A percentile compares a stretch with the other conserved stretches of the same genome.
Conservation (phyloP, 2,888 invertebrate genomes). For the Nemapogon koenigi region DNA sequence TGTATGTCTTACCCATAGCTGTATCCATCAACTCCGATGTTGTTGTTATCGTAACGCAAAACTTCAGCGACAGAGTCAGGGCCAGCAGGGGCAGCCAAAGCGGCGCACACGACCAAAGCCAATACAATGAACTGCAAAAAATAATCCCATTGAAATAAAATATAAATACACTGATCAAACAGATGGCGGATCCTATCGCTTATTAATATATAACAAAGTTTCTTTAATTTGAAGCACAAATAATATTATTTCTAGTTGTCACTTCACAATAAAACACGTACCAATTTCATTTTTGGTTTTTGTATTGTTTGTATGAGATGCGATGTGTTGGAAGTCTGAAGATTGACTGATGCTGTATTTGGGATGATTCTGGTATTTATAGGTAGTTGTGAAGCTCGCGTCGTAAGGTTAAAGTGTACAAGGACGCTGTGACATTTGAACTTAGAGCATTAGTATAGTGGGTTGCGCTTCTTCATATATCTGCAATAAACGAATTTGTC, state of each 20-base stretch:
- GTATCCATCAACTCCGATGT: slow-evolving; percentile 39
- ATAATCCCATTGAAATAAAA: no score
- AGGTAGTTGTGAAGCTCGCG: slow-evolving; percentile 23
- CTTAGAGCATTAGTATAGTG: slow-evolving; percentile 30
- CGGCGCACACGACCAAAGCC: slow-evolving; percentile 33
- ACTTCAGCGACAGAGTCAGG: slow-evolving; percentile 30
- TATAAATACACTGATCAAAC: no score
- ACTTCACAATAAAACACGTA: slow-evolving; percentile 27
- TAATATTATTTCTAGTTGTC: no score
- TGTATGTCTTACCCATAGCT: slow-evolving; percentile 36
- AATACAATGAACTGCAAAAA: slow-evolving; percentile 43
- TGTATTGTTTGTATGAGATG: slow-evolving; percentile 25
- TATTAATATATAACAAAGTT: no score
- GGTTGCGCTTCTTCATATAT: no score
- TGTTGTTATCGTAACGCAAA: slow-evolving; percentile 25
- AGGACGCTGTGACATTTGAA: slow-evolving; percentile 60
- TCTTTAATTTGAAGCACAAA: no score
- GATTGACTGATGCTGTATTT: slow-evolving; percentile 43
- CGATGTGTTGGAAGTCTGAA: slow-evolving; percentile 29
- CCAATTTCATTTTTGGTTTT: slow-evolving; percentile 52
- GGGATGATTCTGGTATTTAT: slow-evolving; percentile 33
- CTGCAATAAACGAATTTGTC: no score
- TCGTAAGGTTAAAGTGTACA: no score
- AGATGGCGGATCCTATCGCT: no score
- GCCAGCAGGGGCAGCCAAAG: slow-evolving; percentile 25